A percentile compares a stretch with the other conserved stretches of the same genome.
These are phyloP conservation scores for Hydropsyche tenuis DNA, from an alignment of 1,140 invertebrate genomes.

Conservation along the genomic window DNA sequence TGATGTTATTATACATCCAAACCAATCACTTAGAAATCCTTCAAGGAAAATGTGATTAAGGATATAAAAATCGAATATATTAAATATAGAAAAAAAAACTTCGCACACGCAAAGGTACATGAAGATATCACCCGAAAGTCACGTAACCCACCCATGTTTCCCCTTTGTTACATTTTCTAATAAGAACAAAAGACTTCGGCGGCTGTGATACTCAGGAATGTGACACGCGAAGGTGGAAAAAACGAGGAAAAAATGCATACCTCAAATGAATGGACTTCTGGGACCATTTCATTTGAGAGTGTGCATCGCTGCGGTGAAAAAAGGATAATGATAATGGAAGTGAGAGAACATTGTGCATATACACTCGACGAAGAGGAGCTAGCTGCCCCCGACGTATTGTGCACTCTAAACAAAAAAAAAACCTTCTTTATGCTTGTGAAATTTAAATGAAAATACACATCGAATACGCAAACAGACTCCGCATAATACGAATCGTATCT, in stretches of 20 bases:
- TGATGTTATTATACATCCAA: no score
- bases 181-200: constrained; percentile 16
- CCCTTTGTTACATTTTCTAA: constrained; percentile 8
- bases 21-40: no score
- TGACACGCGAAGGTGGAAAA: constrained; percentile 14
- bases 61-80: no score
- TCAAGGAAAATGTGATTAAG: no score
- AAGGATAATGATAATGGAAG: constrained; percentile 18
- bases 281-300: constrained; percentile 32
- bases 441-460: no score
- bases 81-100: no score
- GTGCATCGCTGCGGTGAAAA: background rate
- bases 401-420: background rate
- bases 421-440: background rate
- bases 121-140: background rate
- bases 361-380: background rate
- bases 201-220: constrained; percentile 1
- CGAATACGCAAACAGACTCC: no score
- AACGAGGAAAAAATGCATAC: background rate
- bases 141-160: background rate
- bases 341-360: background rate
- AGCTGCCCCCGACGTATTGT: constrained; percentile 7
- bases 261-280: constrained; percentile 33
- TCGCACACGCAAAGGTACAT: background rate
- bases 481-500: no score